Percentiles rank a stretch among this genome's conserved stretches.
phyloP scores from a whole-genome alignment of 1,140 invertebrate species.

The Rhopalosiphum maidis region DNA sequence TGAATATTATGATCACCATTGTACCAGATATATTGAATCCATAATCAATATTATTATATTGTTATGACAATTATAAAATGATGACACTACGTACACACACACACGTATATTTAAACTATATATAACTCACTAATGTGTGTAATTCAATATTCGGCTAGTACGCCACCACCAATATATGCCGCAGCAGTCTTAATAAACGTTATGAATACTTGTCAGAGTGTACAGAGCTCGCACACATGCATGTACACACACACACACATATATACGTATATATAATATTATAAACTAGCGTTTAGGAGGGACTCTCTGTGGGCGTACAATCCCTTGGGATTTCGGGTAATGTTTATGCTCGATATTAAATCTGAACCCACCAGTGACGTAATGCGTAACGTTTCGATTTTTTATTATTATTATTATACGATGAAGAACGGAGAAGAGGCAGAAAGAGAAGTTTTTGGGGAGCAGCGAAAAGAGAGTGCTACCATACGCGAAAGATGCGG shows the following conservation, averaged over 20 bases:
- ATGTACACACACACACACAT: neutral
- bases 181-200: constrained; percentile 27
- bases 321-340: neutral
- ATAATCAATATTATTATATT: neutral
- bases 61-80: neutral
- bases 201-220: constrained; percentile 33
- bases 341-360: constrained; percentile 39
- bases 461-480: neutral
- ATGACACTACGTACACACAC: too few relatives aligned
- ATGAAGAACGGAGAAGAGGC: neutral
- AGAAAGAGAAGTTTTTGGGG: neutral
- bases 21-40: too few relatives aligned
- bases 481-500: neutral
- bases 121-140: neutral
- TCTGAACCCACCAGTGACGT: neutral
- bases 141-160: constrained; percentile 18
- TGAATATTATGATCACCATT: too few relatives aligned
- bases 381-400: neutral
- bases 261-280: neutral
- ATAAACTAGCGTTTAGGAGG: constrained; percentile 14
- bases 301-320: neutral
- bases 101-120: neutral
- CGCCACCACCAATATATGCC: neutral
- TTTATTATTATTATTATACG: constrained; percentile 13
- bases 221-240: neutral